phyloP scores from a whole-genome alignment of 1,140 invertebrate genomes.

The Mactra quadrangularis region DNA sequence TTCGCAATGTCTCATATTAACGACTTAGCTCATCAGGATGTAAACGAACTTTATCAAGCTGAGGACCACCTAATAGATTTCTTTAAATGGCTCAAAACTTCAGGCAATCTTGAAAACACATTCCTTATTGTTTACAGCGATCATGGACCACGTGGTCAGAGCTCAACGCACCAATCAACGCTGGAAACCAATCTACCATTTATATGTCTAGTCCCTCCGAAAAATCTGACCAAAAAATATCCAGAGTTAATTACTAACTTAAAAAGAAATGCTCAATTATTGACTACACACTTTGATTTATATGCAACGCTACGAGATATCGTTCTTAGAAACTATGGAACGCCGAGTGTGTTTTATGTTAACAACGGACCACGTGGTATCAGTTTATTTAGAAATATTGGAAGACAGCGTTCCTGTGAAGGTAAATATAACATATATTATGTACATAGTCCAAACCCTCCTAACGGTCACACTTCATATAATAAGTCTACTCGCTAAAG shows the following conservation, averaged over 20 bases:
- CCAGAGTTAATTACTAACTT: constrained; percentile 88
- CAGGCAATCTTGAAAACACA: constrained; percentile 84
- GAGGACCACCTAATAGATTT: constrained; percentile 69
- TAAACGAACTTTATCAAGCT: constrained; percentile 58
- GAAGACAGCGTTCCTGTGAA: constrained; percentile 81
- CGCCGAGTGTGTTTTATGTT: not conserved
- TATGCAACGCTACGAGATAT: constrained; percentile 82
- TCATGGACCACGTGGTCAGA: constrained; percentile 95
- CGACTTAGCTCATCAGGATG: constrained; percentile 53
- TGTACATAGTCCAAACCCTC: too few species aligned
- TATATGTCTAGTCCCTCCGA: constrained; percentile 90
- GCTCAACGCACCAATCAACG: constrained; percentile 91
- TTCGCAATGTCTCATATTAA: constrained; percentile 42
- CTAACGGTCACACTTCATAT: too few species aligned
- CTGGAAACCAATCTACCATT: constrained; percentile 95
- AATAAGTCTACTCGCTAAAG: too few species aligned
- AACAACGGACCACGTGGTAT: constrained; percentile 70
- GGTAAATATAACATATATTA: not conserved
- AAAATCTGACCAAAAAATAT: constrained; percentile 87
- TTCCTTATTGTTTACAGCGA: constrained; percentile 94
- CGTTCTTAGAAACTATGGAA: constrained; percentile 74
- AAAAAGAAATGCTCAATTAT: constrained; percentile 86
- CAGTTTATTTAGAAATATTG: constrained; percentile 82
- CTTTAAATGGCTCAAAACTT: constrained; percentile 75
- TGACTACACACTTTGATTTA: constrained; percentile 84